Evolutionary conservation across 1,140 invertebrate genomes (phyloP).

Genomic region (Gryllus bimaculatus): DNA sequence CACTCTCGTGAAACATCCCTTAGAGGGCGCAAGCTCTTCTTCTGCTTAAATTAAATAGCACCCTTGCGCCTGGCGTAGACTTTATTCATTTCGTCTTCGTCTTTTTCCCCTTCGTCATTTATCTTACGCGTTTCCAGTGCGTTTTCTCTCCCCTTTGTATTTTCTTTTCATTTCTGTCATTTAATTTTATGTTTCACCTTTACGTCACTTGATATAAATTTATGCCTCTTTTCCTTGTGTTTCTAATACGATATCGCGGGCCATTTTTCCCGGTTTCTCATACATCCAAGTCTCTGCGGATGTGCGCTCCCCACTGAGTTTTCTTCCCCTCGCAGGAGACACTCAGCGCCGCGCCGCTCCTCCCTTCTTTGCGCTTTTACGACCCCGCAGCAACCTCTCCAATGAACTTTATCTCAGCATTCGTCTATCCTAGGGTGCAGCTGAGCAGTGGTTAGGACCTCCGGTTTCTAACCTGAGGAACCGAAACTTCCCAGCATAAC

Average conservation of each 20-base stretch:
- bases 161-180: conserved; percentile 5
- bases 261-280: neutral
- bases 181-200: neutral
- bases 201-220: neutral
- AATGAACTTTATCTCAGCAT: no score
- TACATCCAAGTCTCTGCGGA: neutral
- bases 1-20: neutral
- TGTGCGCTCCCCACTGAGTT: neutral
- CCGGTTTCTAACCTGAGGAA: no score
- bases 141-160: neutral
- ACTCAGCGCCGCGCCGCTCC: no score
- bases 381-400: no score
- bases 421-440: no score
- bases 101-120: neutral
- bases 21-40: neutral
- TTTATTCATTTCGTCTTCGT: neutral
- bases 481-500: no score
- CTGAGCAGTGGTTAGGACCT: no score
- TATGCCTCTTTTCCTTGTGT: neutral
- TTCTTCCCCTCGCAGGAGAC: no score
- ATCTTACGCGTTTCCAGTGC: neutral
- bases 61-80: neutral
- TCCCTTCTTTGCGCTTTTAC: no score
- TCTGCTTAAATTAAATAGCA: neutral
- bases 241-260: neutral